These are phyloP conservation scores for Ifrita kowaldi DNA, from an alignment of 2,113 vertebrate genomes.

Conservation along the genomic window DNA sequence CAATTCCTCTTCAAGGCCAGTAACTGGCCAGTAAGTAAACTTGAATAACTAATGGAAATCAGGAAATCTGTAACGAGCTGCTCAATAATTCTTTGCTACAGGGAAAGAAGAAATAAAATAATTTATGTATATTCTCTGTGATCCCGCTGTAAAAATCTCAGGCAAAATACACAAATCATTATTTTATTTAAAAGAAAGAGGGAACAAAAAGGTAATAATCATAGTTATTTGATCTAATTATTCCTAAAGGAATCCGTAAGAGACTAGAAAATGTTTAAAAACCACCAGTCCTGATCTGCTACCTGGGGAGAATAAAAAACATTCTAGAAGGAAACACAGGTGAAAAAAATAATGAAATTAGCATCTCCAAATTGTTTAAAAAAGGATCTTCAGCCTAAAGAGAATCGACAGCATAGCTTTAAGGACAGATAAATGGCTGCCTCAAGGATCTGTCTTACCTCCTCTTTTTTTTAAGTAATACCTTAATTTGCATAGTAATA, in stretches of 20 bases:
- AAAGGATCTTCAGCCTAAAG: slow-evolving; percentile 62
- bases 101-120: slow-evolving; percentile 1
- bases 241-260: slow-evolving; percentile 58
- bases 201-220: slow-evolving; percentile 33
- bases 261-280: slow-evolving; percentile 26
- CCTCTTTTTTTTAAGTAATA: slow-evolving; percentile 73
- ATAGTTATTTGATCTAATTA: slow-evolving; percentile 61
- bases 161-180: slow-evolving; percentile 33
- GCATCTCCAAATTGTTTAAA: slow-evolving; percentile 61
- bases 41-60: slow-evolving; percentile 12
- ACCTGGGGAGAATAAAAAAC: slow-evolving; percentile 59
- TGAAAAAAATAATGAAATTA: slow-evolving; percentile 64
- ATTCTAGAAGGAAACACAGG: slow-evolving; percentile 7
- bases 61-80: background rate
- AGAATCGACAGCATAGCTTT: slow-evolving; percentile 66
- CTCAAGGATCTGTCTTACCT: slow-evolving; percentile 69
- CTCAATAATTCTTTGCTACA: background rate
- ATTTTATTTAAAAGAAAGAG: slow-evolving; percentile 22
- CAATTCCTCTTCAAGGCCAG: background rate
- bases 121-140: background rate
- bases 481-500: slow-evolving; percentile 84
- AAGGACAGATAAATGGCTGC: slow-evolving; percentile 70
- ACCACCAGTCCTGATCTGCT: slow-evolving; percentile 22
- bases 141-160: slow-evolving; percentile 1
- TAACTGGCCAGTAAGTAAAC: background rate